Percentiles rank a stretch among this genome's conserved stretches.
Conservation (phyloP, 2,888 invertebrate species). For the Limnephilus auricula region DNA sequence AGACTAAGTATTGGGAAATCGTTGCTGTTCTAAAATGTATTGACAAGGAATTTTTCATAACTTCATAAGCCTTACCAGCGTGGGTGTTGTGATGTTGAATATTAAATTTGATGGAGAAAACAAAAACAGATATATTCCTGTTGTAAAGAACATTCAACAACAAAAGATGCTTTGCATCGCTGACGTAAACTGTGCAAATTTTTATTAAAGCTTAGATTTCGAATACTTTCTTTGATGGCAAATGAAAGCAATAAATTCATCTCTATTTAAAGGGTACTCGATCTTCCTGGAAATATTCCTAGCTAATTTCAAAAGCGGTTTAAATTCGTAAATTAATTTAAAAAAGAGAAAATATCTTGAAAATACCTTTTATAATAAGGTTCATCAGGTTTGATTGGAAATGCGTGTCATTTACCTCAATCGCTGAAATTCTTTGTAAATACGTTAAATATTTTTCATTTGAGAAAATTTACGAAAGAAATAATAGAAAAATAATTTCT, state of each 20-base stretch:
- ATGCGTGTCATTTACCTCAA: background rate
- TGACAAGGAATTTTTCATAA: background rate
- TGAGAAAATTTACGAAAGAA: background rate
- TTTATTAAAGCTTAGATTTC: background rate
- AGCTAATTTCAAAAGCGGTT: background rate
- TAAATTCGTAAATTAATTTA: background rate
- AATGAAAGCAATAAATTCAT: background rate
- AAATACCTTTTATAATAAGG: background rate
- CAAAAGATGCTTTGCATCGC: background rate
- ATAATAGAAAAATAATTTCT: background rate
- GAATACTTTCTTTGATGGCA: background rate
- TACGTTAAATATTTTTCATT: background rate
- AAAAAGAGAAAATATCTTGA: background rate
- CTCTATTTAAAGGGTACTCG: background rate
- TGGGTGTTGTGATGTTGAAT: background rate
- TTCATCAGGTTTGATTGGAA: background rate
- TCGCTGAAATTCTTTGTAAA: background rate
- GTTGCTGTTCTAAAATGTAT: background rate
- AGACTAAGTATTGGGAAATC: background rate
- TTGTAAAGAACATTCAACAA: background rate
- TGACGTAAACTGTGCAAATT: background rate
- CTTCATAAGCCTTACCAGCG: background rate
- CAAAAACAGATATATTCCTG: background rate
- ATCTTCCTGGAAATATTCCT: background rate
- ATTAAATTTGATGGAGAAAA: background rate